Conservation (phyloP, 2,113 vertebrate species). For the Chlorodrepanis virens region DNA sequence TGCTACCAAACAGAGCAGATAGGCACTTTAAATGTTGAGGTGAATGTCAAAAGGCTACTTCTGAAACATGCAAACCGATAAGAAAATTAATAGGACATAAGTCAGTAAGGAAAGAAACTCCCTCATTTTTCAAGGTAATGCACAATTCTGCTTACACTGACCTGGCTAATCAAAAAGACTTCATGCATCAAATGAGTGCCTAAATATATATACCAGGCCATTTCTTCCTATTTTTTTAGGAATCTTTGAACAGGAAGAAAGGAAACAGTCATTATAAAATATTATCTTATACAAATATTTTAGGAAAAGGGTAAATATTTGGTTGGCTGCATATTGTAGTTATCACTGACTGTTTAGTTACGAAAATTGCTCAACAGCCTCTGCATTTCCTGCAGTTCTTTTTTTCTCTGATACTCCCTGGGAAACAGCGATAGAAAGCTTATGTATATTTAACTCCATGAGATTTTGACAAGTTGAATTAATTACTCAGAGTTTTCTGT, state of each 20-base stretch:
- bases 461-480: background rate
- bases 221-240: background rate
- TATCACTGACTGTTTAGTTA: background rate
- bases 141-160: background rate
- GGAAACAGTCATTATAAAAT: background rate
- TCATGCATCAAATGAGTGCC: background rate
- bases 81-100: background rate
- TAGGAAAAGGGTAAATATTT: background rate
- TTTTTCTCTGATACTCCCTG: background rate
- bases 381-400: background rate
- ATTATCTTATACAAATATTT: background rate
- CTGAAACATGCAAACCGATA: background rate
- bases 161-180: background rate
- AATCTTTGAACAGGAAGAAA: background rate
- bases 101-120: background rate
- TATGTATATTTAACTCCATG: background rate
- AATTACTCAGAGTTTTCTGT: background rate
- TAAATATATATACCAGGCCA: background rate
- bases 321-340: background rate
- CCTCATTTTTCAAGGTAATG: background rate
- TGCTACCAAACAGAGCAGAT: background rate
- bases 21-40: background rate
- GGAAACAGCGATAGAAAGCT: background rate
- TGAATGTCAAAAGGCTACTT: background rate
- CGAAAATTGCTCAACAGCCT: background rate